phyloP scores from a whole-genome alignment of 2,113 vertebrate genomes.

The Suricata suricatta region DNA sequence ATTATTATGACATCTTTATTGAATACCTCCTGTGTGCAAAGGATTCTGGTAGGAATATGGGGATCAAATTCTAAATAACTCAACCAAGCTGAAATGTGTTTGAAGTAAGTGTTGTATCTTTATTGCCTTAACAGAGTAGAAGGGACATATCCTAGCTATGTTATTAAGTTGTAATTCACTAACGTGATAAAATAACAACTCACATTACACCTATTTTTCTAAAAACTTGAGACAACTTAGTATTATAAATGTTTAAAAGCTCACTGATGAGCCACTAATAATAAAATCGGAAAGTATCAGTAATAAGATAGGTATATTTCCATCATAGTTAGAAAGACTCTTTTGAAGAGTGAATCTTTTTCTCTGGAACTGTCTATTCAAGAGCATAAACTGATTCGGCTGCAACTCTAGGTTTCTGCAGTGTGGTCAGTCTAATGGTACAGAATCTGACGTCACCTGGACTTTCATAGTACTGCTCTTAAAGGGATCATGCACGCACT shows the following conservation, averaged over 20 bases:
- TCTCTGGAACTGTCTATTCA: neutral
- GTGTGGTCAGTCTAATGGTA: too few species aligned
- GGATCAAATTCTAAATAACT: neutral
- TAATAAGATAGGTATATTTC: neutral
- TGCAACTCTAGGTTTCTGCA: neutral
- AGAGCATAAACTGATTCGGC: neutral
- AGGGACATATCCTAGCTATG: neutral
- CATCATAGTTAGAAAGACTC: neutral
- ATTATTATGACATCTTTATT: neutral
- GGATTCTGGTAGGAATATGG: neutral
- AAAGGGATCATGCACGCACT: accelerated
- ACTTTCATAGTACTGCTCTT: neutral
- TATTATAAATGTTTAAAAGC: neutral
- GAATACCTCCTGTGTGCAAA: neutral
- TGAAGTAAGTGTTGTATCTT: neutral
- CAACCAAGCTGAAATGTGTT: neutral
- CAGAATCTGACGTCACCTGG: neutral
- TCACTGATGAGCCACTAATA: neutral
- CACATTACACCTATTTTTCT: neutral
- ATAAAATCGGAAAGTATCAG: neutral
- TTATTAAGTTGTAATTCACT: neutral
- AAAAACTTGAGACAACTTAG: neutral
- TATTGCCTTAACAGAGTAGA: neutral
- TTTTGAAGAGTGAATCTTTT: neutral
- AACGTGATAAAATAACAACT: neutral